These are phyloP conservation scores for Nerophis lumbriciformis DNA, from an alignment of 2,113 vertebrate genomes.

Conservation along the genomic window DNA sequence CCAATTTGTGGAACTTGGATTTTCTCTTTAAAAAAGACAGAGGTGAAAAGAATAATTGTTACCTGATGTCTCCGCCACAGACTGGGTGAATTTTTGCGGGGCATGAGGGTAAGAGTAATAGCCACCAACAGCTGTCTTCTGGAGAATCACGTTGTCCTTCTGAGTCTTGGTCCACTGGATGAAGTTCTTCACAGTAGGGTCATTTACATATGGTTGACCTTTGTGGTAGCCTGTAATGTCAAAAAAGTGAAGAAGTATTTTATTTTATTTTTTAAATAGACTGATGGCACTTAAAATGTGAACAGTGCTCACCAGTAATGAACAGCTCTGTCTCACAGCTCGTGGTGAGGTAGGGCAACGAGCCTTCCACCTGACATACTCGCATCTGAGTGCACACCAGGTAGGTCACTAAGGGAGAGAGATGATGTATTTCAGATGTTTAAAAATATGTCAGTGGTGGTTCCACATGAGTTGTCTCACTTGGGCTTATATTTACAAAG, in stretches of 20 bases:
- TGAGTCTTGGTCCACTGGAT: constrained; percentile 82
- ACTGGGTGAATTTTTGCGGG: constrained; percentile 71
- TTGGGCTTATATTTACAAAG: constrained; percentile 83
- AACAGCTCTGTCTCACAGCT: constrained; percentile 84
- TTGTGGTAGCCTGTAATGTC: constrained; percentile 76
- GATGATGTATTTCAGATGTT: background rate
- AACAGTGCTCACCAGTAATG: constrained; percentile 74
- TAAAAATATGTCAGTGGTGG: background rate
- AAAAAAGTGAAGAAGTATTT: background rate
- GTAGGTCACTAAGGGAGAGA: constrained; percentile 67
- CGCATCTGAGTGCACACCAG: constrained; percentile 91
- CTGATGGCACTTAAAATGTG: background rate
- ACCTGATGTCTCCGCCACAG: constrained; percentile 71
- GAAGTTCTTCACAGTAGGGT: constrained; percentile 80
- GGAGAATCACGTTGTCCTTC: constrained; percentile 67
- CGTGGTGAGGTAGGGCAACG: constrained; percentile 79
- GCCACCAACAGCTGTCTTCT: constrained; percentile 78
- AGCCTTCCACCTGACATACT: constrained; percentile 70
- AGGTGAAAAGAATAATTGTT: background rate
- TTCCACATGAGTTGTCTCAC: constrained; percentile 57
- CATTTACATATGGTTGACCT: constrained; percentile 76
- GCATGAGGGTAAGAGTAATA: constrained; percentile 80
- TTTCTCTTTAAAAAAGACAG: background rate
- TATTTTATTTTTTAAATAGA: background rate
- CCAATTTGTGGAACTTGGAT: too few relatives aligned